These are phyloP conservation scores for Lucinisca nassula DNA, from an alignment of 2,888 invertebrate genomes.

Conservation along the genomic window DNA sequence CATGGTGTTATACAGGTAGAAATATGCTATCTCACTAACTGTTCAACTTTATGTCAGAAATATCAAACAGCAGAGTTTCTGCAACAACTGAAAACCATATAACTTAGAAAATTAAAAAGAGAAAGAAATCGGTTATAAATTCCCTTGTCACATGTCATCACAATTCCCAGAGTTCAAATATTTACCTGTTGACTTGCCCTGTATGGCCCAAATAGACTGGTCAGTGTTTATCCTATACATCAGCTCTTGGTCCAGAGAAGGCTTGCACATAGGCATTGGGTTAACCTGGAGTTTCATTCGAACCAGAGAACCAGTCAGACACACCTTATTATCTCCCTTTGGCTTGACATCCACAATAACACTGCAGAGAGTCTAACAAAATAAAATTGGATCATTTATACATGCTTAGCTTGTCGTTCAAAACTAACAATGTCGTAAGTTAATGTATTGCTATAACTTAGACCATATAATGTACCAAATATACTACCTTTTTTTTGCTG, in stretches of 20 bases:
- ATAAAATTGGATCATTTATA: too few species aligned
- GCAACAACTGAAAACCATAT: neutral
- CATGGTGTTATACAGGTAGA: too few species aligned
- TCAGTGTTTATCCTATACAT: slow-evolving; percentile 95
- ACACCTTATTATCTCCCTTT: slow-evolving; percentile 94
- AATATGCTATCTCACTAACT: too few species aligned
- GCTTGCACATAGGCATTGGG: slow-evolving; percentile 69
- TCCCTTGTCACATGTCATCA: too few species aligned
- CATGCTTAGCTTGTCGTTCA: too few species aligned
- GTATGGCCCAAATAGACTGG: slow-evolving; percentile 97
- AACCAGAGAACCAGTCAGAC: slow-evolving; percentile 96
- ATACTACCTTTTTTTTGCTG: too few species aligned
- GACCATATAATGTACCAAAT: too few species aligned
- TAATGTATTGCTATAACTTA: too few species aligned
- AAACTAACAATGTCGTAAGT: too few species aligned
- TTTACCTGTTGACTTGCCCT: slow-evolving; percentile 95
- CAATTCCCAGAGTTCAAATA: too few species aligned
- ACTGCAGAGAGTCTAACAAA: slow-evolving; percentile 93
- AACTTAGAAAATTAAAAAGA: too few species aligned
- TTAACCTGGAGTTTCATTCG: slow-evolving; percentile 83
- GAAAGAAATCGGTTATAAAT: too few species aligned
- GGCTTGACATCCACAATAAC: slow-evolving; percentile 93
- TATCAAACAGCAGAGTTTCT: neutral
- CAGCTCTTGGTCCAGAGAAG: slow-evolving; percentile 89
- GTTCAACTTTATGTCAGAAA: neutral